Evolutionary conservation across 2,888 invertebrate species (phyloP).

Genomic region (Drosophila macrospina): DNA sequence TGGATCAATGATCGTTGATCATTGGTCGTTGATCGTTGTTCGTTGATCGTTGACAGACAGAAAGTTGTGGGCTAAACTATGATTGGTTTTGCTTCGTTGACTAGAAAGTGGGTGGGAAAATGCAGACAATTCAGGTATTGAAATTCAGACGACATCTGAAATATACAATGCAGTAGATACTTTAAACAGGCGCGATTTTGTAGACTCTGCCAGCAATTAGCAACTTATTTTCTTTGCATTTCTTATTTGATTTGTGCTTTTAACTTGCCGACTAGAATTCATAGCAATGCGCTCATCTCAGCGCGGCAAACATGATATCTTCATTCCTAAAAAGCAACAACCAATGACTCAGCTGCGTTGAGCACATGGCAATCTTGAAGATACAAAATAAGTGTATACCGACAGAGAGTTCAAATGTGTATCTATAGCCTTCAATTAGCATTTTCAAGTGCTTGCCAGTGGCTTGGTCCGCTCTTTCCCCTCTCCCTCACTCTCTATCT

Average conservation of each 20-base stretch:
- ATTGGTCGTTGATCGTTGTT: too few species aligned
- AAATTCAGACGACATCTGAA: neutral
- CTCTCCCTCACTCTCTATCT: conserved; percentile 2
- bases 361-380: conserved; percentile 49
- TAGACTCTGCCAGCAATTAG: conserved; percentile 38
- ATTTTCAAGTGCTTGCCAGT: conserved; percentile 58
- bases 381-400: conserved; percentile 21
- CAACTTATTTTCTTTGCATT: conserved; percentile 25
- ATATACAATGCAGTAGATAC: neutral
- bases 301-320: conserved; percentile 41
- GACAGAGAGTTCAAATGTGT: conserved; percentile 12
- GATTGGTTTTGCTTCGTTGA: conserved; percentile 38
- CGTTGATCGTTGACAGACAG: conserved; percentile 51
- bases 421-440: conserved; percentile 71
- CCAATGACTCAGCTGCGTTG: conserved; percentile 41
- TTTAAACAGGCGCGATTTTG: conserved; percentile 14
- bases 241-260: conserved; percentile 22
- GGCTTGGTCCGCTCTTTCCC: conserved; percentile 5
- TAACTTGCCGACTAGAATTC: conserved; percentile 20
- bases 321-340: conserved; percentile 7
- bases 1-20: conserved; percentile 17
- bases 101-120: conserved; percentile 48
- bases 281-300: conserved; percentile 20
- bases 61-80: conserved; percentile 49
- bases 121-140: neutral